These are phyloP conservation scores for Semicossyphus pulcher DNA, from an alignment of 2,113 vertebrate species.

Conservation along the genomic window DNA sequence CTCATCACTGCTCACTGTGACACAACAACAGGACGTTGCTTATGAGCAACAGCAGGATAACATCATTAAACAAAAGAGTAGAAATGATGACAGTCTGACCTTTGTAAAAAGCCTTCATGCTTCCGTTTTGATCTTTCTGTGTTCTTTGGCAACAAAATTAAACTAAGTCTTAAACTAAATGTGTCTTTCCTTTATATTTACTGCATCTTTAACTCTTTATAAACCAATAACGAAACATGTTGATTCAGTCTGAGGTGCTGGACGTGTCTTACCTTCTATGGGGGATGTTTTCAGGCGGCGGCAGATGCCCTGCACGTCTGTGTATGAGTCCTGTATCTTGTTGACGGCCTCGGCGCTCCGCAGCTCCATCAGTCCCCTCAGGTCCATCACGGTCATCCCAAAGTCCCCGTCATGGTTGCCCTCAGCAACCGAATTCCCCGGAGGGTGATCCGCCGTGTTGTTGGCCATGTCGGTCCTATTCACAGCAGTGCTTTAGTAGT, in stretches of 20 bases:
- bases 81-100: too few relatives aligned
- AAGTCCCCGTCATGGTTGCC: slow-evolving; percentile 91
- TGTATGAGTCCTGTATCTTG: slow-evolving; percentile 85
- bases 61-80: too few relatives aligned
- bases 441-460: slow-evolving; percentile 89
- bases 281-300: slow-evolving; percentile 91
- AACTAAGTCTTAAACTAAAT: too few relatives aligned
- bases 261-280: slow-evolving; percentile 88
- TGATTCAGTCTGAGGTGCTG: not conserved
- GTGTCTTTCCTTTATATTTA: too few relatives aligned
- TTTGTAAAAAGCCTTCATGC: too few relatives aligned
- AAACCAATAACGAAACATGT: too few relatives aligned
- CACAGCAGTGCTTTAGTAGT: slow-evolving; percentile 9
- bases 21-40: too few relatives aligned
- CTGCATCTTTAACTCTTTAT: not conserved
- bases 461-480: slow-evolving; percentile 85
- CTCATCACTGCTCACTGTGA: too few relatives aligned
- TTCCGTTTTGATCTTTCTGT: too few relatives aligned
- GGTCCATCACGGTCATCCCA: slow-evolving; percentile 88
- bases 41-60: too few relatives aligned
- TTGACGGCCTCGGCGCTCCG: slow-evolving; percentile 87
- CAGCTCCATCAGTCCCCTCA: slow-evolving; percentile 93
- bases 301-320: slow-evolving; percentile 90
- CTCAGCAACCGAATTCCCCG: slow-evolving; percentile 89
- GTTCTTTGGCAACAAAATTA: too few relatives aligned